These are phyloP conservation scores for Cyrtonyx montezumae DNA, from an alignment of 2,113 vertebrate genomes.

Conservation along the genomic window DNA sequence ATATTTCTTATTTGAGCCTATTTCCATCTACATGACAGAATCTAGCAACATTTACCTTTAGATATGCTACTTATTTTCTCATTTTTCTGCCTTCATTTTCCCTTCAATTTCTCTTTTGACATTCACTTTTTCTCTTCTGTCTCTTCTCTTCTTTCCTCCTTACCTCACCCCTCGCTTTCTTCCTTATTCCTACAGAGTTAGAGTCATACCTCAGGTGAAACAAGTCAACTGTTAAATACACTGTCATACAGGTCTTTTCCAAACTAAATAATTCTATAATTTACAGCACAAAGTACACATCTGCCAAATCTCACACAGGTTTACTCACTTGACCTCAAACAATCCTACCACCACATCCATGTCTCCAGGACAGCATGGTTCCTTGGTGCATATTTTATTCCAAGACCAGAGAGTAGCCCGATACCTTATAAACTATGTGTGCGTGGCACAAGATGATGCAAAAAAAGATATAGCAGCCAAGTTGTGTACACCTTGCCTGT, in stretches of 20 bases:
- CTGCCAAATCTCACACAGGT: background rate
- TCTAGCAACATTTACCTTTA: background rate
- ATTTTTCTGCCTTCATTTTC: background rate
- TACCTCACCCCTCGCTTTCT: background rate
- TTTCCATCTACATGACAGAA: background rate
- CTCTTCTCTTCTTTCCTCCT: background rate
- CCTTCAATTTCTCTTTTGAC: background rate
- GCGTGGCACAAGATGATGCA: background rate
- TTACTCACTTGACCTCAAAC: background rate
- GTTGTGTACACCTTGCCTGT: rapidly evolving
- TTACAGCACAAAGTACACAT: background rate
- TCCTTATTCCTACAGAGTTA: background rate
- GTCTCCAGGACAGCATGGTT: background rate
- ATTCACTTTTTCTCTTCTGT: background rate
- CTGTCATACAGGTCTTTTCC: background rate
- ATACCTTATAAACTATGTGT: background rate
- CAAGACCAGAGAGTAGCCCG: background rate
- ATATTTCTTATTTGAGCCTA: background rate
- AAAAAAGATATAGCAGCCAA: background rate
- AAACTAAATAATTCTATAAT: background rate
- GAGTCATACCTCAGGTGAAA: background rate
- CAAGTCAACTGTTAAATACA: slow-evolving; percentile 7
- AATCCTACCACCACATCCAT: background rate
- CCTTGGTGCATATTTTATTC: rapidly evolving
- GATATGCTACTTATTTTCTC: background rate